Percentiles rank a stretch among this genome's conserved stretches.
Evolutionary conservation across 2,113 vertebrate genomes (phyloP).

Genomic region (Nerophis ophidion): DNA sequence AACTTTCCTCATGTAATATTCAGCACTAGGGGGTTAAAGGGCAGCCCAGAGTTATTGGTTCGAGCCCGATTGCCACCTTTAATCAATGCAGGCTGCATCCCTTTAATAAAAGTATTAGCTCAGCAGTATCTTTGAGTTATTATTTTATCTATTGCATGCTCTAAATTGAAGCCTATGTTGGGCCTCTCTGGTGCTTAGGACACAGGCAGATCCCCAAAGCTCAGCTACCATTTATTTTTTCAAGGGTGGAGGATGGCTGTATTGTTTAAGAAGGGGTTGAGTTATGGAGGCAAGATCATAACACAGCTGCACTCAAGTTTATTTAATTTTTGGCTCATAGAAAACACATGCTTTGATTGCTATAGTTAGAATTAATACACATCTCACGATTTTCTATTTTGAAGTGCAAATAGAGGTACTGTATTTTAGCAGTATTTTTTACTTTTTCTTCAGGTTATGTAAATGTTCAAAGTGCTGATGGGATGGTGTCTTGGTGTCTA

Average conservation of each 20-base stretch:
- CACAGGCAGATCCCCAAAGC: conserved; percentile 67
- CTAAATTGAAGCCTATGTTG: conserved; percentile 66
- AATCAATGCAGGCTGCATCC: conserved; percentile 80
- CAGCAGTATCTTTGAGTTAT: conserved; percentile 74
- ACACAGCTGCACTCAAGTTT: conserved; percentile 67
- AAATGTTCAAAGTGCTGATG: conserved; percentile 65
- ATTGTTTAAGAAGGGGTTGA: conserved; percentile 67
- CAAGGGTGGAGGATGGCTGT: conserved; percentile 59
- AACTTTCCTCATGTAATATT: conserved; percentile 82
- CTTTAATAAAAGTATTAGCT: conserved; percentile 82
- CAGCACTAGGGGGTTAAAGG: conserved; percentile 74
- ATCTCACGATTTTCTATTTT: conserved; percentile 35
- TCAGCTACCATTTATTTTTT: conserved; percentile 71
- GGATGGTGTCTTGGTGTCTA: conserved; percentile 68
- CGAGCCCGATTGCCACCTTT: conserved; percentile 76
- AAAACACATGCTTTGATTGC: conserved; percentile 49
- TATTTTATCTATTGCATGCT: conserved; percentile 70
- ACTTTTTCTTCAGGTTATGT: conserved; percentile 56
- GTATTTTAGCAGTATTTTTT: conserved; percentile 26
- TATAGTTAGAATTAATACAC: conserved; percentile 28
- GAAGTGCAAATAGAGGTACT: conserved; percentile 29
- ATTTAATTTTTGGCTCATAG: conserved; percentile 48
- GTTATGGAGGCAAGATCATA: conserved; percentile 63
- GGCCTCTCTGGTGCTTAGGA: conserved; percentile 66
- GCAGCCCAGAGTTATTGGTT: conserved; percentile 77